Evolutionary conservation across 2,888 invertebrate species (phyloP), one percentile per base, ranked within the genome.

Genomic region (Drosophila putrida): DNA sequence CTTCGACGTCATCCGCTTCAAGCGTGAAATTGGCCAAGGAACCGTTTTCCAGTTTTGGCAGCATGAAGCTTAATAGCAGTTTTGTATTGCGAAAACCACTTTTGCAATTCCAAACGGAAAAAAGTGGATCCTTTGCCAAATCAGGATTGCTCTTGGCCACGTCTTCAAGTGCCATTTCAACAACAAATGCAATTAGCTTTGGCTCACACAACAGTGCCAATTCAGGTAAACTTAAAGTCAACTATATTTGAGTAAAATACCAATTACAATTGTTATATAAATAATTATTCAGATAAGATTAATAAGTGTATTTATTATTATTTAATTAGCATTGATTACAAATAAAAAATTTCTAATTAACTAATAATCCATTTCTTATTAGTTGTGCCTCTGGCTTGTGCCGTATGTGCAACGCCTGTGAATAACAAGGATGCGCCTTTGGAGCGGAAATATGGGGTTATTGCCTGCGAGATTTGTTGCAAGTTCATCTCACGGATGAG

Each of bases 391-490:
- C 95, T 96, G 27, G 95, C 95, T 38, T 97, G 97, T 92, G 96
- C 96, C 59, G 96, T 97, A 36, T 97, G 97, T 91, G 95, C 96
- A 41, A 95, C 96, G 43, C 94, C 95, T 39, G 94, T 96, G 53
- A 95, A 95, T 90, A 95, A 95, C 91, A 95, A 95, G 89, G 96
- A 96, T 91, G 94, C 96, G 9, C 95, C 95, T 87, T 96, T 96
- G 93, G 95, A 96, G 27, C 94, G 96, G 68, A 97, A 97, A 91
- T 97, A 96, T 91, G 97, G 97, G 33, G 96, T 96, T 70, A 95
- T 95, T 89, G 96, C 96, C 78, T 98, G 98, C 92, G 96, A 96
- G 90, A 95, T 96, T 8, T 98, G 98, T 91, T 94, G 96, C 53
- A 97, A 97, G 91, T 97, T 97, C 92, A 96, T 97, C 88, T 95